These are phyloP conservation scores for Enteromius fasciolatus DNA, from an alignment of 2,797 vertebrate species.

Conservation along the genomic window DNA sequence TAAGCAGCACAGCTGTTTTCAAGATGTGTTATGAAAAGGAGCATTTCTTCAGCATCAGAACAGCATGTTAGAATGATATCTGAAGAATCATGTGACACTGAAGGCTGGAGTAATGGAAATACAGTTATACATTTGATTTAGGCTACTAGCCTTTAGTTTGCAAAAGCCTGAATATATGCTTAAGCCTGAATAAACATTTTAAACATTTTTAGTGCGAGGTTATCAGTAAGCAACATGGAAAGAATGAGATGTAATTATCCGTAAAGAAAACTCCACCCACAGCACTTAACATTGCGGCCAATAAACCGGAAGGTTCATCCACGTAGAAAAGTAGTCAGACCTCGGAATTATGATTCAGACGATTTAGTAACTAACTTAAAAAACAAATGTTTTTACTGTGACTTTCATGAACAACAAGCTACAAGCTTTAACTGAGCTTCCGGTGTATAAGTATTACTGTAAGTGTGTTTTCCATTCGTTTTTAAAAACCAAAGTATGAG, in stretches of 20 bases:
- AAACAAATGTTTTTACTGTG: neutral
- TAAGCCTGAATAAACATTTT: neutral
- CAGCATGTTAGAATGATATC: neutral
- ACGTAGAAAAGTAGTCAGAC: constrained; percentile 1
- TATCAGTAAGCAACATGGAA: neutral
- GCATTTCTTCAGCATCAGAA: neutral
- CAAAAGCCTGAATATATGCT: neutral
- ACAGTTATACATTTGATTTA: neutral
- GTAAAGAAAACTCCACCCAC: constrained; percentile 6
- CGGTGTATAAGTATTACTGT: neutral
- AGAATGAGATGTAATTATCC: neutral
- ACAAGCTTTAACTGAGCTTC: neutral
- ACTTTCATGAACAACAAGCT: neutral
- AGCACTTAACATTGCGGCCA: neutral
- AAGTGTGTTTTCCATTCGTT: neutral
- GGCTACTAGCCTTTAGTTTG: neutral
- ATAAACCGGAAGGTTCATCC: neutral
- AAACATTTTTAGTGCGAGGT: neutral
- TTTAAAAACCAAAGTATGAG: constrained; percentile 12
- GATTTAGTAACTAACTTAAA: neutral
- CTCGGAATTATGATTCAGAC: neutral
- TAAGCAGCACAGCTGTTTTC: neutral
- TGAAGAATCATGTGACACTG: neutral
- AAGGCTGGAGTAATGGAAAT: neutral
- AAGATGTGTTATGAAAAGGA: neutral